Evolutionary conservation across 2,888 invertebrate genomes (phyloP).

Genomic region (Thereva nobilitata): DNA sequence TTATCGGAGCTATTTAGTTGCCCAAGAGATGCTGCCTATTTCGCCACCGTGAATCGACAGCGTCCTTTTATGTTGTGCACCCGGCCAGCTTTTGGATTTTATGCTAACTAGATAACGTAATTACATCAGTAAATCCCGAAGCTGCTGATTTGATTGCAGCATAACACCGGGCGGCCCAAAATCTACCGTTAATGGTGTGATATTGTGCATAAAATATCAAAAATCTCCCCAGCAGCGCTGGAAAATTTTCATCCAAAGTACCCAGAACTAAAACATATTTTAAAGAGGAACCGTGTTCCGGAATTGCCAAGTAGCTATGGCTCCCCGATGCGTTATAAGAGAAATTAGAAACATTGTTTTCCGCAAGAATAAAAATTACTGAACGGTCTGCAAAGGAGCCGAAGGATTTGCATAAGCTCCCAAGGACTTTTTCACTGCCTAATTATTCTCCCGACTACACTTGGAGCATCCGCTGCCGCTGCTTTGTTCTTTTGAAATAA

Average conservation of each 20-base stretch:
- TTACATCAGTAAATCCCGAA: conserved; percentile 15
- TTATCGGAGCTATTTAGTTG: conserved; percentile 12
- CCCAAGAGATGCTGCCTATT: conserved; percentile 16
- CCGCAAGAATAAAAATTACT: not conserved
- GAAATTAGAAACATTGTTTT: conserved; percentile 27
- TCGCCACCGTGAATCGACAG: conserved; percentile 10
- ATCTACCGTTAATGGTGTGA: not conserved
- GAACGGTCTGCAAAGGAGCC: not conserved
- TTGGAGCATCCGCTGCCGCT: conserved; percentile 12
- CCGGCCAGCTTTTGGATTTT: not conserved
- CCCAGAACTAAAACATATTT: too few species aligned
- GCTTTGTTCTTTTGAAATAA: not conserved
- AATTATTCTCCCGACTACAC: conserved; percentile 25
- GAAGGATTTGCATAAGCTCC: conserved; percentile 9
- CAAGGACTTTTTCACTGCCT: conserved; percentile 25
- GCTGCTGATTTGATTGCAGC: conserved; percentile 10
- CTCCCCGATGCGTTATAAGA: conserved; percentile 1
- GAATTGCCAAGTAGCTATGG: not conserved
- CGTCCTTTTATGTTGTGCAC: too few species aligned
- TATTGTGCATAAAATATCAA: not conserved
- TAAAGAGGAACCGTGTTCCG: too few species aligned
- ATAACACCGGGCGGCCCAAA: not conserved
- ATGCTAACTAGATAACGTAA: conserved; percentile 22
- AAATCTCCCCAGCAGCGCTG: not conserved
- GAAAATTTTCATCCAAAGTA: too few species aligned